Percentiles rank a stretch among this genome's conserved stretches.
Evolutionary conservation across 2,797 vertebrate genomes (phyloP).

Genomic region (Intellagama lesueurii): DNA sequence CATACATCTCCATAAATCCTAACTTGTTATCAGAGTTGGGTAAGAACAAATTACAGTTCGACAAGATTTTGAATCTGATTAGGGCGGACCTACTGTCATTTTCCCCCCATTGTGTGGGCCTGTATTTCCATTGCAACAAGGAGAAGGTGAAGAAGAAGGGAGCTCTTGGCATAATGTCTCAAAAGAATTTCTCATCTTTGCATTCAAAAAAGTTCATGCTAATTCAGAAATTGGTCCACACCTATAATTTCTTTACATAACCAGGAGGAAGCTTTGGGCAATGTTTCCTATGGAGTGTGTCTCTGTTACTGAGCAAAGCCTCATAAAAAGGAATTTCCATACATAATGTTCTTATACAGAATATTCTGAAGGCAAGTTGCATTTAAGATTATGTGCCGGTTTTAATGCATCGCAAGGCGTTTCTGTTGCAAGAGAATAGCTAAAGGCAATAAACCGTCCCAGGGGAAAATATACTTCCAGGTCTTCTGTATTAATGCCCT

Average conservation of each 20-base stretch:
- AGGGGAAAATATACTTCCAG: constrained; percentile 38
- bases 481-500: neutral
- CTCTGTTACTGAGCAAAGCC: constrained; percentile 67
- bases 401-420: constrained; percentile 57
- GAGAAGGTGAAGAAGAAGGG: constrained; percentile 77
- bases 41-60: constrained; percentile 98
- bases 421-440: constrained; percentile 12
- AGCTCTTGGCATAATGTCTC: constrained; percentile 90
- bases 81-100: constrained; percentile 91
- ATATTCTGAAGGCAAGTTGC: constrained; percentile 54
- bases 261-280: constrained; percentile 74
- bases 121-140: constrained; percentile 87
- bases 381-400: constrained; percentile 53
- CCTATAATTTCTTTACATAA: constrained; percentile 75
- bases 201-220: constrained; percentile 76
- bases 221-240: constrained; percentile 76
- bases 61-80: constrained; percentile 98
- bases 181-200: constrained; percentile 73
- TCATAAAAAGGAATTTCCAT: constrained; percentile 72
- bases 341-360: constrained; percentile 72
- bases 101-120: constrained; percentile 85
- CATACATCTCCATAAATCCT: constrained; percentile 91
- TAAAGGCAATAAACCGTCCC: constrained; percentile 59
- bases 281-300: constrained; percentile 63
- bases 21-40: constrained; percentile 97